Conservation (phyloP, 2,888 invertebrate genomes). For the Petrolisthes cinctipes region DNA sequence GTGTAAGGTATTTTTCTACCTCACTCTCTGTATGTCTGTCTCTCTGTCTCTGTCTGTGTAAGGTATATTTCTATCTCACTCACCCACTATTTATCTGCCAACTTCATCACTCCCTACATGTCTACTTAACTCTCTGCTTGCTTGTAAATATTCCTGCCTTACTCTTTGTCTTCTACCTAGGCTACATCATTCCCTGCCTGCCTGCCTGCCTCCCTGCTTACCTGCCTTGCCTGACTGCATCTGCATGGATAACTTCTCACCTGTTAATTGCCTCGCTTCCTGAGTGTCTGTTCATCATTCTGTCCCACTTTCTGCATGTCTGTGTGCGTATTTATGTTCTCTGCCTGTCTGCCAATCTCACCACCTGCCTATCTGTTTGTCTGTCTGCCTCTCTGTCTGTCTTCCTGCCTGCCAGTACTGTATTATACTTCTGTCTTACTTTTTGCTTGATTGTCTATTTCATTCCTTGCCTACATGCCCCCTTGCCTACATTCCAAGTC, state of each 20-base stretch:
- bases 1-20: neutral
- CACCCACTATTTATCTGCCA: neutral
- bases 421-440: neutral
- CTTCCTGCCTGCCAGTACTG: neutral
- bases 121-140: neutral
- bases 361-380: no score
- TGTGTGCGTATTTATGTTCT: neutral
- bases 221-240: neutral
- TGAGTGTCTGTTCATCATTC: neutral
- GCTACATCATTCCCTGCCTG: neutral
- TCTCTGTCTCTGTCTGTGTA: no score
- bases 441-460: neutral
- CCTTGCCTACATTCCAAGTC: neutral
- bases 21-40: neutral
- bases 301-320: neutral
- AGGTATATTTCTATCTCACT: neutral
- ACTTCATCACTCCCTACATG: neutral
- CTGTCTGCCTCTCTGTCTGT: no score
- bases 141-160: neutral
- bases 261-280: neutral
- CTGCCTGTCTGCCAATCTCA: neutral
- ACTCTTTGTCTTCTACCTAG: neutral
- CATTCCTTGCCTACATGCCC: neutral
- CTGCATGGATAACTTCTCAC: neutral
- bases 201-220: no score